A percentile compares a stretch with the other conserved stretches of the same genome.
phyloP scores from a whole-genome alignment of 2,888 invertebrate genomes.

The Xylota sylvarum region DNA sequence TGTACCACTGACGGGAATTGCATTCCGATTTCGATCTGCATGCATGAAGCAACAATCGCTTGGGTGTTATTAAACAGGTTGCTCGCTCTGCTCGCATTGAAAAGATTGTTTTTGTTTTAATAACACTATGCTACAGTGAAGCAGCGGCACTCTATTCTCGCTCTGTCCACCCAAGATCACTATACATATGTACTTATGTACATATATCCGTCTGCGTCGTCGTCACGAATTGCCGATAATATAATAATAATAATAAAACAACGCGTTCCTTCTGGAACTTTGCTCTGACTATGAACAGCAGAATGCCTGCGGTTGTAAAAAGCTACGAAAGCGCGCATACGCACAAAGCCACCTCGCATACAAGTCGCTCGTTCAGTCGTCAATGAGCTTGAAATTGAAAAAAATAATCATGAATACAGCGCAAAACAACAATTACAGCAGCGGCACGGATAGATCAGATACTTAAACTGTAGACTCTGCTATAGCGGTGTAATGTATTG shows the following conservation, averaged over 20 bases:
- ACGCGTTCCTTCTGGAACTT: slow-evolving; percentile 57
- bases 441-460: slow-evolving; percentile 45
- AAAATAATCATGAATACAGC: slow-evolving; percentile 58
- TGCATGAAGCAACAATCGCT: slow-evolving; percentile 39
- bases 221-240: slow-evolving; percentile 55
- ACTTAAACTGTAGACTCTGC: slow-evolving; percentile 58
- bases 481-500: slow-evolving; percentile 63
- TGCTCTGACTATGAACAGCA: slow-evolving; percentile 37
- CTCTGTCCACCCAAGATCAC: slow-evolving; percentile 33
- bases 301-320: slow-evolving; percentile 48
- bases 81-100: slow-evolving; percentile 21
- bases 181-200: slow-evolving; percentile 27
- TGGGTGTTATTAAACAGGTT: slow-evolving; percentile 50
- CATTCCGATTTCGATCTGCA: slow-evolving; percentile 60
- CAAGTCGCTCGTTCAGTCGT: slow-evolving; percentile 42
- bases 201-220: slow-evolving; percentile 51
- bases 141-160: slow-evolving; percentile 1
- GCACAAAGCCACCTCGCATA: slow-evolving; percentile 31
- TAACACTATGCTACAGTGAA: not conserved
- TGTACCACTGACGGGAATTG: slow-evolving; percentile 48
- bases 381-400: slow-evolving; percentile 78
- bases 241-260: slow-evolving; percentile 1
- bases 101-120: slow-evolving; percentile 2
- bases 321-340: slow-evolving; percentile 32
- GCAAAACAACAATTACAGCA: slow-evolving; percentile 59